A percentile compares a stretch with the other conserved stretches of the same genome.
Evolutionary conservation across 2,113 vertebrate species (phyloP).

Genomic region (Prietella phreatophila): DNA sequence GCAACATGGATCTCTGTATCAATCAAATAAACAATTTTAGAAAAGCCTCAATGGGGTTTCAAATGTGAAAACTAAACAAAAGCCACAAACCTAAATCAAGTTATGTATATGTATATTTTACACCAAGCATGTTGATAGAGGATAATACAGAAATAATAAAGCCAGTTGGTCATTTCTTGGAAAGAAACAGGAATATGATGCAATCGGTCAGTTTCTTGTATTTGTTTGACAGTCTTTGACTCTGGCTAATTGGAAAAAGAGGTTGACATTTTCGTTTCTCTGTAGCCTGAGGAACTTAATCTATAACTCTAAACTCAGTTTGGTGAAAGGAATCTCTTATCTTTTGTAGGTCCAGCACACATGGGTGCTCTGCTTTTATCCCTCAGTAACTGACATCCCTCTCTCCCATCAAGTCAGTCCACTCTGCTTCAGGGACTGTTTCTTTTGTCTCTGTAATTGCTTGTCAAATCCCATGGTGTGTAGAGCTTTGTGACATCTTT

Average conservation of each 20-base stretch:
- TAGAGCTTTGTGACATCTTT: slow-evolving; percentile 39
- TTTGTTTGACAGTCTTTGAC: not conserved
- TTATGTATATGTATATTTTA: not conserved
- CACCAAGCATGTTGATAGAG: not conserved
- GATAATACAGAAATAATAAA: not conserved
- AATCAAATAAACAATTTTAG: not conserved
- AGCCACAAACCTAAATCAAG: not conserved
- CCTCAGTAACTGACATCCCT: slow-evolving; percentile 47
- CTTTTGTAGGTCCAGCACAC: slow-evolving; percentile 23
- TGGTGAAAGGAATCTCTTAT: slow-evolving; percentile 23
- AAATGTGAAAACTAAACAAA: not conserved
- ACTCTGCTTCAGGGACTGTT: slow-evolving; percentile 33
- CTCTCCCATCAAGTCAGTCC: slow-evolving; percentile 22
- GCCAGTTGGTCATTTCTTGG: not conserved
- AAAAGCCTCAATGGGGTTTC: not conserved
- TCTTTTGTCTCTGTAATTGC: slow-evolving; percentile 52
- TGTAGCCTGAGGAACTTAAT: slow-evolving; percentile 19
- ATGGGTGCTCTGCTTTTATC: slow-evolving; percentile 19
- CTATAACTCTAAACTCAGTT: not conserved
- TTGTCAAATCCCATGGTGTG: slow-evolving; percentile 52
- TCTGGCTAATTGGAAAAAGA: slow-evolving; percentile 13
- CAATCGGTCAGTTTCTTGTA: slow-evolving; percentile 13
- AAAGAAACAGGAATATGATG: not conserved
- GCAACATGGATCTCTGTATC: not conserved
- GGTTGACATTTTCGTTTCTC: slow-evolving; percentile 20